Conservation (phyloP, 2,888 invertebrate species). For the Rhingia campestris region DNA sequence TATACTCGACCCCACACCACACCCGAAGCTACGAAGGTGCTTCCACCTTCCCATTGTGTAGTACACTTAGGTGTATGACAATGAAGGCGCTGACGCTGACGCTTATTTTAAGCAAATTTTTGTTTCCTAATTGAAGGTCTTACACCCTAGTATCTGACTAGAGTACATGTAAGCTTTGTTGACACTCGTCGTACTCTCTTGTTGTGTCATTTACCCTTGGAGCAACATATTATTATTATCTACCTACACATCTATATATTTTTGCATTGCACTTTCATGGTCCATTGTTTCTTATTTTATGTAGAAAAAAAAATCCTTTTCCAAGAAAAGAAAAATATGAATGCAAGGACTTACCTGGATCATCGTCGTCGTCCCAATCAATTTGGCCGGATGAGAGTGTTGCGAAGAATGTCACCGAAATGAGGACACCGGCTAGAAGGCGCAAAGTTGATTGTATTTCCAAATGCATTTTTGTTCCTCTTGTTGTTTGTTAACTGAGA, state of each 20-base stretch:
- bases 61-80: slow-evolving; percentile 68
- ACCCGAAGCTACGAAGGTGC: slow-evolving; percentile 12
- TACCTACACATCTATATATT: background rate
- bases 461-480: slow-evolving; percentile 74
- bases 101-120: slow-evolving; percentile 71
- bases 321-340: slow-evolving; percentile 3
- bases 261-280: background rate
- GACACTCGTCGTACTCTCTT: slow-evolving; percentile 52
- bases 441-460: slow-evolving; percentile 75
- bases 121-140: slow-evolving; percentile 72
- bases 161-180: slow-evolving; percentile 40
- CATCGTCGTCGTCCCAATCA: slow-evolving; percentile 83
- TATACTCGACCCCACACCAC: background rate
- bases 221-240: slow-evolving; percentile 11
- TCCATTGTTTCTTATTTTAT: slow-evolving; percentile 21
- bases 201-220: slow-evolving; percentile 67
- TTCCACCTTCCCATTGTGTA: slow-evolving; percentile 51
- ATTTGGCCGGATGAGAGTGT: slow-evolving; percentile 82
- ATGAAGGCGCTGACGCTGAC: slow-evolving; percentile 66
- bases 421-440: slow-evolving; percentile 78
- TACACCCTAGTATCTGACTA: background rate
- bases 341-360: slow-evolving; percentile 82
- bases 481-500: slow-evolving; percentile 24
- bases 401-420: slow-evolving; percentile 79
- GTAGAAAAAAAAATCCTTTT: background rate